Conservation (phyloP, 2,888 invertebrate genomes). For the Platycheirus albimanus region DNA sequence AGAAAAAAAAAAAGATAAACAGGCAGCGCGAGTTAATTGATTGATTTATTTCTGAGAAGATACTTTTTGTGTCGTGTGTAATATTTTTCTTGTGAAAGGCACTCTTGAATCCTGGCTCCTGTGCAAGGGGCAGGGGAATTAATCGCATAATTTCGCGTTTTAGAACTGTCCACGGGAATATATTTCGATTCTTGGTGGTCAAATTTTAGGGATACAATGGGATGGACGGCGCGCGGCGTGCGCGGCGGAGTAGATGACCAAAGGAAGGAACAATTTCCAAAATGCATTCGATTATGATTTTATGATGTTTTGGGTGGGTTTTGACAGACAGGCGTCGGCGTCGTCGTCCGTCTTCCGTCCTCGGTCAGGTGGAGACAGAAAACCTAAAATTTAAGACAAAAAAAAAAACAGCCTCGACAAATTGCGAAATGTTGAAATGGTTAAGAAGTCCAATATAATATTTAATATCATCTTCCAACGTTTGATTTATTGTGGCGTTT, state of each 20-base stretch:
- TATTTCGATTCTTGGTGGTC: constrained; percentile 71
- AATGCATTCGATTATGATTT: constrained; percentile 67
- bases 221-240: too few relatives aligned
- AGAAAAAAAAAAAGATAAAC: constrained; percentile 67
- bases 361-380: constrained; percentile 45
- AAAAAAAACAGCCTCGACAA: constrained; percentile 44
- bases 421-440: constrained; percentile 36
- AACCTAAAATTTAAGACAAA: not conserved
- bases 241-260: not conserved
- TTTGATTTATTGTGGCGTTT: too few relatives aligned
- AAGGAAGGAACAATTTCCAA: not conserved
- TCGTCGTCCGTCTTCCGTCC: too few relatives aligned
- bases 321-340: constrained; percentile 71
- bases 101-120: constrained; percentile 3
- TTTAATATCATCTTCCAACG: too few relatives aligned
- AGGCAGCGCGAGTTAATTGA: constrained; percentile 81
- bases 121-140: constrained; percentile 9
- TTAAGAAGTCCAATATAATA: too few relatives aligned
- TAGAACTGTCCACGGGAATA: constrained; percentile 65
- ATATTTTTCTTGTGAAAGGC: constrained; percentile 48
- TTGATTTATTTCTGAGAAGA: constrained; percentile 82
- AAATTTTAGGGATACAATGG: constrained; percentile 7
- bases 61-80: constrained; percentile 58
- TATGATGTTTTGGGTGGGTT: constrained; percentile 72
- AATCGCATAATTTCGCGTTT: constrained; percentile 67